phyloP scores from a whole-genome alignment of 2,113 vertebrate species.

The Vulpes vulpes region DNA sequence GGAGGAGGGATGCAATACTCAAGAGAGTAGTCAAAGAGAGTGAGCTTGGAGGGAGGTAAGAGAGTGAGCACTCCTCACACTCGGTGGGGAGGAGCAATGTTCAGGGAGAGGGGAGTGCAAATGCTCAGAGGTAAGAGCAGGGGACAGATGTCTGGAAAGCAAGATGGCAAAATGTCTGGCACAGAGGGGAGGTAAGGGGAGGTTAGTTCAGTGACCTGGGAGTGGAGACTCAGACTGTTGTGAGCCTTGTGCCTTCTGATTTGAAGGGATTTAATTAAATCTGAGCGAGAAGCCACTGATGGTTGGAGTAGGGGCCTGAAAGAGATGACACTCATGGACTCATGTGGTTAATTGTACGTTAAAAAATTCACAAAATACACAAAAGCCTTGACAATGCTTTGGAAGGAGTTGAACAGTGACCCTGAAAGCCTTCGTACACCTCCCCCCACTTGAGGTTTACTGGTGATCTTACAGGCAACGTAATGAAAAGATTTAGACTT shows the following conservation, averaged over 20 bases:
- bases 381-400: background rate
- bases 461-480: background rate
- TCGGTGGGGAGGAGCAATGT: background rate
- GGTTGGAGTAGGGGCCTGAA: background rate
- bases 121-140: rapidly evolving
- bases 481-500: background rate
- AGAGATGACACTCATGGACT: rapidly evolving
- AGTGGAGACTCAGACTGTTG: background rate
- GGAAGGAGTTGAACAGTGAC: background rate
- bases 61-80: rapidly evolving
- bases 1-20: background rate
- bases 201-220: background rate
- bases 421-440: background rate
- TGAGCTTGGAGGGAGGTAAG: background rate
- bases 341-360: background rate
- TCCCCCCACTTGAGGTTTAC: background rate
- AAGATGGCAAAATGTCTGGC: background rate
- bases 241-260: background rate
- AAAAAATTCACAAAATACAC: background rate
- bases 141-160: background rate
- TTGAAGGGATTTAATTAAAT: background rate
- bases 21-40: background rate
- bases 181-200: background rate
- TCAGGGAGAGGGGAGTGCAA: background rate
- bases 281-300: background rate